Evolutionary conservation across 2,888 invertebrate species (phyloP).

Genomic region (Listrodromus nycthemerus): DNA sequence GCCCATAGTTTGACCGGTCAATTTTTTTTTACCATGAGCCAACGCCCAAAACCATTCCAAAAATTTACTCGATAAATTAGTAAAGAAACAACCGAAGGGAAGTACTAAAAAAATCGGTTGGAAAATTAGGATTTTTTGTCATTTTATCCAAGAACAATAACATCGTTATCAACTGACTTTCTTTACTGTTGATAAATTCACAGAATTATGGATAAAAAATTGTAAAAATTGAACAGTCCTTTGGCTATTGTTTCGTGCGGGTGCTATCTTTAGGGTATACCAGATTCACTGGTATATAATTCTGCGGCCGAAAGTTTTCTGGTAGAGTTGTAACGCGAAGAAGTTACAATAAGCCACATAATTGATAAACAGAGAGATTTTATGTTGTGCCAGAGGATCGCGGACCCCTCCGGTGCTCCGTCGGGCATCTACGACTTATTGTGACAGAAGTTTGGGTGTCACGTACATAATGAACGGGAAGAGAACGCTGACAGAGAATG

Average conservation of each 20-base stretch:
- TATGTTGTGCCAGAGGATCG: background rate
- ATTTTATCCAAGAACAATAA: too few relatives aligned
- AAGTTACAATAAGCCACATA: background rate
- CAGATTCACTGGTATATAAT: background rate
- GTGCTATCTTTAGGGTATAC: background rate
- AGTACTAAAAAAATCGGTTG: background rate
- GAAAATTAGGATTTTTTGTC: too few relatives aligned
- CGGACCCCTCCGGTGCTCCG: background rate
- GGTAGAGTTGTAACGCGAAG: background rate
- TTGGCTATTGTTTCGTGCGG: too few relatives aligned
- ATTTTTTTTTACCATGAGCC: background rate
- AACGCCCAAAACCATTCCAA: background rate
- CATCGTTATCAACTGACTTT: too few relatives aligned
- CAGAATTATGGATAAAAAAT: too few relatives aligned
- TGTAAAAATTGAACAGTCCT: too few relatives aligned
- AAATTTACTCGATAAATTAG: background rate
- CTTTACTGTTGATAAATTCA: too few relatives aligned
- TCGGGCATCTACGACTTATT: background rate
- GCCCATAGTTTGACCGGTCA: background rate
- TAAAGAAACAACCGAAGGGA: background rate
- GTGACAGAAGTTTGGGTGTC: constrained; percentile 37
- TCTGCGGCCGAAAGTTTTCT: background rate
- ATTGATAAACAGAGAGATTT: background rate
- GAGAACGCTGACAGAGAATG: background rate
- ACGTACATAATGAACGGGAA: constrained; percentile 39